Conservation (phyloP, 2,797 vertebrate species). For the Sphaeramia orbicularis region DNA sequence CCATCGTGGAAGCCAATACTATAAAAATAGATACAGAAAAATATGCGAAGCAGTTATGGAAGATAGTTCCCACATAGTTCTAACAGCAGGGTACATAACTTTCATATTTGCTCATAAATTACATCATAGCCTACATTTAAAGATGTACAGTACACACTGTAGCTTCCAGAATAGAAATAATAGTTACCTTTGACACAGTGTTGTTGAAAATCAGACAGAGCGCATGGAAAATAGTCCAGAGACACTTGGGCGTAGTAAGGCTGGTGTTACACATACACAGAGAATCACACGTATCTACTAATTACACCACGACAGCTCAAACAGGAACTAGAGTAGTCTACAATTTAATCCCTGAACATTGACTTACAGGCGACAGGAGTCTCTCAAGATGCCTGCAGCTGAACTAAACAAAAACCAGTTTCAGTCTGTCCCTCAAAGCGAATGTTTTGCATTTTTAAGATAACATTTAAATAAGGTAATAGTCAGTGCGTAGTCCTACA, state of each 20-base stretch:
- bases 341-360: not conserved
- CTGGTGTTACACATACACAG: not conserved
- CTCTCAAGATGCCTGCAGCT: too few relatives aligned
- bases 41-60: too few relatives aligned
- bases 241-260: too few relatives aligned
- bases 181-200: slow-evolving; percentile 27
- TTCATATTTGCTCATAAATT: not conserved
- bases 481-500: too few relatives aligned
- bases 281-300: too few relatives aligned
- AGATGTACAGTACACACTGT: not conserved
- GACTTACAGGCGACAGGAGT: slow-evolving; percentile 21
- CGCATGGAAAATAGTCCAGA: not conserved
- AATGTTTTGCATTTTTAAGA: too few relatives aligned
- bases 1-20: slow-evolving; percentile 46
- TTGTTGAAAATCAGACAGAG: not conserved
- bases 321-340: not conserved
- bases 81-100: not conserved
- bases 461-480: too few relatives aligned
- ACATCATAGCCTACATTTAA: not conserved
- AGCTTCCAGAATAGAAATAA: not conserved
- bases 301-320: not conserved
- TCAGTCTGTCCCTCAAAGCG: not conserved
- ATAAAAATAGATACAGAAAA: not conserved
- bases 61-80: not conserved
- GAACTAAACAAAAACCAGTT: not conserved